A percentile compares a stretch with the other conserved stretches of the same genome.
These are phyloP conservation scores for Limnothrissa miodon DNA, from an alignment of 2,113 vertebrate species.

Conservation along the genomic window DNA sequence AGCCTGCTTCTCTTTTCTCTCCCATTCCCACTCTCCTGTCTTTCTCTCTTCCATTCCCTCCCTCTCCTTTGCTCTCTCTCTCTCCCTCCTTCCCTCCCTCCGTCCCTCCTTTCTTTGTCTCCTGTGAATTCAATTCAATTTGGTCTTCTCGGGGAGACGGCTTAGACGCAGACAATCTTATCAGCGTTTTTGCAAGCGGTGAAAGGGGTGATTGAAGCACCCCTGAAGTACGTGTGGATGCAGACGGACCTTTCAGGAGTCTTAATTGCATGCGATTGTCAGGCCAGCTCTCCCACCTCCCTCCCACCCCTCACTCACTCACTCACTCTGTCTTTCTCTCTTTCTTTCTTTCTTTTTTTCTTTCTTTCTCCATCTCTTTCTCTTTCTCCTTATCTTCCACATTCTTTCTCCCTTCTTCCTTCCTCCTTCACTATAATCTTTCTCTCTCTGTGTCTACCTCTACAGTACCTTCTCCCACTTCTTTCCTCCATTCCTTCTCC, in stretches of 20 bases:
- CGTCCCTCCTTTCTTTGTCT: slow-evolving; percentile 63
- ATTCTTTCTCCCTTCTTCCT: neutral
- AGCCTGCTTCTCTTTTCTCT: slow-evolving; percentile 44
- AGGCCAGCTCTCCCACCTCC: slow-evolving; percentile 8
- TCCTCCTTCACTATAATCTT: neutral
- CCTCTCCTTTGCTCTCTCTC: slow-evolving; percentile 6
- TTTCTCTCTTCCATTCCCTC: slow-evolving; percentile 29
- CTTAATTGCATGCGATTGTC: slow-evolving; percentile 64
- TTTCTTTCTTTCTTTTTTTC: slow-evolving; percentile 47
- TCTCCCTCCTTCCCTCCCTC: slow-evolving; percentile 26
- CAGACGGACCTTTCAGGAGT: slow-evolving; percentile 69
- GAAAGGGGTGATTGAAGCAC: slow-evolving; percentile 70
- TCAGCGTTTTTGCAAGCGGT: slow-evolving; percentile 72
- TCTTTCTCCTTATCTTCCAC: neutral
- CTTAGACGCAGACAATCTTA: slow-evolving; percentile 74
- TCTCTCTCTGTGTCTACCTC: neutral
- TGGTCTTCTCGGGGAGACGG: slow-evolving; percentile 65
- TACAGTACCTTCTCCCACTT: no score
- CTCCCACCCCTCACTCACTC: neutral
- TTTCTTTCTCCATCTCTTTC: slow-evolving; percentile 25
- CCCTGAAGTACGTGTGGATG: slow-evolving; percentile 70
- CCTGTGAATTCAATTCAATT: slow-evolving; percentile 67
- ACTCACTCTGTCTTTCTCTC: slow-evolving; percentile 45
- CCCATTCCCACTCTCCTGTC: slow-evolving; percentile 27
- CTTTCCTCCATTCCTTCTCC: neutral